A percentile compares a stretch with the other conserved stretches of the same genome.
Conservation (phyloP, 2,888 invertebrate genomes). For the Barypeithes pellucidus region DNA sequence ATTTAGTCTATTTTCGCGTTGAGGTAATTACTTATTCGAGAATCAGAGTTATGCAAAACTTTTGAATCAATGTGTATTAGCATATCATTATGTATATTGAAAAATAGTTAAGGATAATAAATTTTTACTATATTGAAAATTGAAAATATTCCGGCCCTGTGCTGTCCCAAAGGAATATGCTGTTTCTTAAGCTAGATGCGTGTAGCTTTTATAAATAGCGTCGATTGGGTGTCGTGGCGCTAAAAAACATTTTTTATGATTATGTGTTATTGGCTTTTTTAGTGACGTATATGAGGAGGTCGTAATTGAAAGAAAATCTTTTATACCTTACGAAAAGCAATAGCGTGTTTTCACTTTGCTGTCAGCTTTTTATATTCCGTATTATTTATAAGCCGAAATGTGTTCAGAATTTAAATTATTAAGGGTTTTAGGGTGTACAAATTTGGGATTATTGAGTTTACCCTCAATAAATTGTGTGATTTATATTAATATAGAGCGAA, state of each 20-base stretch:
- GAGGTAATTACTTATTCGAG: too few relatives aligned
- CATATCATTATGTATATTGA: too few relatives aligned
- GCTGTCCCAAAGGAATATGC: slow-evolving; percentile 1
- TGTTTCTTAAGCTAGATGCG: slow-evolving; percentile 26
- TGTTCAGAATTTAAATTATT: slow-evolving; percentile 18
- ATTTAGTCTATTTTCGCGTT: too few relatives aligned
- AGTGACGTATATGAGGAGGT: slow-evolving; percentile 18
- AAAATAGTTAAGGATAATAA: too few relatives aligned
- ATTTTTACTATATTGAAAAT: too few relatives aligned
- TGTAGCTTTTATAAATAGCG: slow-evolving; percentile 19
- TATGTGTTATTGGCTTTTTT: slow-evolving; percentile 28
- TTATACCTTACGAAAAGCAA: slow-evolving; percentile 25
- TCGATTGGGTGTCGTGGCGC: slow-evolving; percentile 12
- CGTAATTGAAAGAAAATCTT: slow-evolving; percentile 29
- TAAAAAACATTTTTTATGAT: slow-evolving; percentile 29
- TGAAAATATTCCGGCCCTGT: neutral
- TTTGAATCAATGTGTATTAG: too few relatives aligned
- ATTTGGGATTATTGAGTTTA: too few relatives aligned
- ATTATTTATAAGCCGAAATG: neutral
- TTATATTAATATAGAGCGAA: too few relatives aligned
- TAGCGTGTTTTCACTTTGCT: slow-evolving; percentile 20
- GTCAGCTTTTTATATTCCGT: slow-evolving; percentile 10
- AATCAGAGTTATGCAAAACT: too few relatives aligned
- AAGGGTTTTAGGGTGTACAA: neutral
- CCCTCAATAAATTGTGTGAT: too few relatives aligned